Evolutionary conservation across 1,140 invertebrate species (phyloP), one percentile per base, ranked within the genome.

Genomic region (Oreohelix idahoensis): DNA sequence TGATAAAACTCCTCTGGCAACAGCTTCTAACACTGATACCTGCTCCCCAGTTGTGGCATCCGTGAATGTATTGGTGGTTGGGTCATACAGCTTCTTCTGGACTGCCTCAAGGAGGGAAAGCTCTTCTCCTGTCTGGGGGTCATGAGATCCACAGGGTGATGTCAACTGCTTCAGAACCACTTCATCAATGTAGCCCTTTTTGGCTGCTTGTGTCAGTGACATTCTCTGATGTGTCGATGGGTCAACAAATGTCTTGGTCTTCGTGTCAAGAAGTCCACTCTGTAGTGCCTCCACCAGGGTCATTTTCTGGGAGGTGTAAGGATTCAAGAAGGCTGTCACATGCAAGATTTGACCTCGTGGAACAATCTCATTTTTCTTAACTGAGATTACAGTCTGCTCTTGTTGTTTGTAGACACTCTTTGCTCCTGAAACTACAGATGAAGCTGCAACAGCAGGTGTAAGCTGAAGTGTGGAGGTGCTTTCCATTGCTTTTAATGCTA

Each of bases 41-140:
- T 89, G 87, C 76, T 90, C 95, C 81, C 97, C 96, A 86, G 95
- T 94, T 88, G 96, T 94, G 36, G 96, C 95, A 93, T 98, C 97
- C 39, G 95, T 93, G 78, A 98, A 95, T 78, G 94, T 94, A 15
- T 97, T 96, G 66, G 94, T 94, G 35, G 95, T 93, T 20, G 95
- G 95, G 93, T 97, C 94, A 84, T 98, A 94, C 85, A 96, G 93
- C 2, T 96, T 95, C 66, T 89, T 89, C 42, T 90, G 84, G 29
- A 92, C 88, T 45, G 90, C 89, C 58, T 90, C 90, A 38, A 89
- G 70, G 15, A 92, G 83, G 69, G 88, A 89, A 58, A 86, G 81
- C 73, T 86, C 86, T 35, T 84, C 51, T 26, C 87, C 87, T 20
- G 88, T 87, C 11, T 83, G 81, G 23, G 88, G 89, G 83, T 92